These are phyloP conservation scores for Hartigia nigra DNA, from an alignment of 2,888 invertebrate species.

Conservation along the genomic window DNA sequence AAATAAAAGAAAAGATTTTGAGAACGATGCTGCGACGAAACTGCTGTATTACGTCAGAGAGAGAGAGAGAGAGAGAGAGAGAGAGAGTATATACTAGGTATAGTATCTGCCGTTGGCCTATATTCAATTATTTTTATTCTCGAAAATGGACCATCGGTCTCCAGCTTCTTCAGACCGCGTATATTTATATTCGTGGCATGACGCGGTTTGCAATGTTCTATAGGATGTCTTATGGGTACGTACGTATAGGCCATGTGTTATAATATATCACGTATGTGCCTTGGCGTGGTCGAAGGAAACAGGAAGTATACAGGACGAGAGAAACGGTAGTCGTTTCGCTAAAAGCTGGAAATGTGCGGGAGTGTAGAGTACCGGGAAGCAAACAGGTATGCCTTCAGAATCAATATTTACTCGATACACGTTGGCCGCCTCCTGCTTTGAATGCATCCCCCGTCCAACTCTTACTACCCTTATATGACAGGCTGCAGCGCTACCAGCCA, in stretches of 20 bases:
- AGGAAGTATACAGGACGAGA: not conserved
- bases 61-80: no score
- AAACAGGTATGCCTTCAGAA: slow-evolving; percentile 58
- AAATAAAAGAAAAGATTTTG: not conserved
- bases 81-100: not conserved
- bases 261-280: not conserved
- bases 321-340: not conserved
- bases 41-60: not conserved
- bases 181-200: not conserved
- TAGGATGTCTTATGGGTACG: not conserved
- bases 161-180: not conserved
- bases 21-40: not conserved
- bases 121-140: not conserved
- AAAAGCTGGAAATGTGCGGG: slow-evolving; percentile 8
- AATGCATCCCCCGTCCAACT: slow-evolving; percentile 39
- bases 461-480: slow-evolving; percentile 36
- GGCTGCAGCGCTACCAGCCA: not conserved
- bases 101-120: not conserved
- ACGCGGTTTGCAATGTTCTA: not conserved
- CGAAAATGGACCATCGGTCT: not conserved
- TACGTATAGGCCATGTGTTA: not conserved
- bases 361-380: slow-evolving; percentile 35
- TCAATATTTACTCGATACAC: slow-evolving; percentile 61
- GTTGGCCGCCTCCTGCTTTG: slow-evolving; percentile 42
- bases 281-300: not conserved